Base-by-base conservation (phyloP, 2,888 invertebrate genomes). In the Ptilodon capucinus region DNA sequence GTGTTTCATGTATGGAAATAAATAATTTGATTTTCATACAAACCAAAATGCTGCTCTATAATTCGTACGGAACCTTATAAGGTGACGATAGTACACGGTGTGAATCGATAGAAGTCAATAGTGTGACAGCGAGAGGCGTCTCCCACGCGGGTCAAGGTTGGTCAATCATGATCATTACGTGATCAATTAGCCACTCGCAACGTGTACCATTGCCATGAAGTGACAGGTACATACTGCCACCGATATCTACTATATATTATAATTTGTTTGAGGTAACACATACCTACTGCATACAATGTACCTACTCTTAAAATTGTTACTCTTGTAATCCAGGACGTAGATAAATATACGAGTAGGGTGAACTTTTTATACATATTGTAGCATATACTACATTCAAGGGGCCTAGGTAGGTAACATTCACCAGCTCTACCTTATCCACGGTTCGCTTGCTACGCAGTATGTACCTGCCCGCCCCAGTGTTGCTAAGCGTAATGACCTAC, bases 111-210 rank as follows among this genome's bases (percentile, higher is more conserved):
- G n/a, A 28, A 28, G n/a, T 28, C 11, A 1, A 14, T 14, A 4
- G 14, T 6, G 32, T 32, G 6, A 14, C 13, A 8, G 11, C 19
- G 14, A 9, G 11, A 19, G 17, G 35, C 23, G 23, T 21, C 44
- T 53, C 60, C 51, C 60, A 51, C 64, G 46, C 60, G 64, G 60
- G 70, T 71, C 72, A 71, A 68, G 73, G 73, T 54, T 45, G 46
- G 7, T 9, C 16, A 23, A 9, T 40, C 25, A 16, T 40, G 16
- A 4, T 16, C 25, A 40, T 40, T 38, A 38, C 11, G 7, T 13
- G 40, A 40, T 16, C 40, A 40, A 25, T 25, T 40, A 40, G 25
- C 23, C 9, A 25, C 40, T 40, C 40, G 40, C 40, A 16, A 4
- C 40, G 2, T 9, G 25, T 13, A 6, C 8, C 40, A 4, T 2